phyloP scores from a whole-genome alignment of 2,888 invertebrate species.

The Harpalus rubripes region DNA sequence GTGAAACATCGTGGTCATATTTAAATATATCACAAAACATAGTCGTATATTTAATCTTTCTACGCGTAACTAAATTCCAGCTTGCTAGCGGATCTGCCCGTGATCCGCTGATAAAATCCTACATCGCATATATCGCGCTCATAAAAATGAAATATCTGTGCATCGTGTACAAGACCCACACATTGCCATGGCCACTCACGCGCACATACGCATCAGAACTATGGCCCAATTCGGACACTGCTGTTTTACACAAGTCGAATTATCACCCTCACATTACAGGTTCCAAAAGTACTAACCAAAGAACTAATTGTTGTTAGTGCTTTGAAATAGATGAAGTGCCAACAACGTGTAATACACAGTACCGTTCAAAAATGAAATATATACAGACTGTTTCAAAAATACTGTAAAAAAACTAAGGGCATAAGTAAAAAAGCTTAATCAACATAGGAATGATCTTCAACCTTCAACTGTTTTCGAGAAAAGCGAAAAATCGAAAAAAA shows the following conservation, averaged over 20 bases:
- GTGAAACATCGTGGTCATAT: not conserved
- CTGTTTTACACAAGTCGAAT: not conserved
- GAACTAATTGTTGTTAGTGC: no score
- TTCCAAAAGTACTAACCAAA: no score
- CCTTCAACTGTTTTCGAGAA: no score
- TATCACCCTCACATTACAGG: no score
- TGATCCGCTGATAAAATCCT: constrained; percentile 72
- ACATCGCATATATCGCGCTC: constrained; percentile 73
- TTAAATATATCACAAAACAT: constrained; percentile 37
- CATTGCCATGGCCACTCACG: constrained; percentile 8
- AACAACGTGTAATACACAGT: no score
- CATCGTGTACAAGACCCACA: constrained; percentile 67
- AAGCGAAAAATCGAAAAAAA: no score
- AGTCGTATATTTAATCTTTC: constrained; percentile 24
- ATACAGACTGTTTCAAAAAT: no score
- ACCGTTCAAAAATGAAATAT: no score
- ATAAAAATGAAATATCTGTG: constrained; percentile 74
- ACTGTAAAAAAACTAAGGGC: no score
- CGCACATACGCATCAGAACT: constrained; percentile 37
- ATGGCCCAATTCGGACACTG: not conserved
- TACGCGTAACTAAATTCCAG: constrained; percentile 35
- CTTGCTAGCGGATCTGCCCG: constrained; percentile 44
- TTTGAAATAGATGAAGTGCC: no score
- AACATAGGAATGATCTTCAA: no score
- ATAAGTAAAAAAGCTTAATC: no score